Conservation (phyloP, 2,113 vertebrate species). For the Saimiri boliviensis region DNA sequence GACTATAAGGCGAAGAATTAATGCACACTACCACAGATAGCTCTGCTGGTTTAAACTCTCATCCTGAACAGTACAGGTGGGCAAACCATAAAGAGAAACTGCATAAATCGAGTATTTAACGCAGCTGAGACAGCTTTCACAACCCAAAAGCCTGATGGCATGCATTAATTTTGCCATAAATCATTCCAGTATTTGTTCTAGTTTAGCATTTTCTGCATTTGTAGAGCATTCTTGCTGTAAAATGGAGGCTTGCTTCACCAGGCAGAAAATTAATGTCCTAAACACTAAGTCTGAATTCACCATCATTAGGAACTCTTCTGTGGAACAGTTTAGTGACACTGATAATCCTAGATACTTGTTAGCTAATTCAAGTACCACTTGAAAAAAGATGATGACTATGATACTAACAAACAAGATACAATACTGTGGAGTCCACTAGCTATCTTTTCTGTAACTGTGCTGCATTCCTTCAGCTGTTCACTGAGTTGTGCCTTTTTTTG, state of each 20-base stretch:
- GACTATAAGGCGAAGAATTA: neutral
- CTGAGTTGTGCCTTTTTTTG: neutral
- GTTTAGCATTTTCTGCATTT: slow-evolving; percentile 67
- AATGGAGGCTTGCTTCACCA: slow-evolving; percentile 60
- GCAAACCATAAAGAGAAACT: slow-evolving; percentile 46
- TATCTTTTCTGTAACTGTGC: neutral
- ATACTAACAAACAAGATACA: neutral
- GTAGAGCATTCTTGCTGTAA: slow-evolving; percentile 50
- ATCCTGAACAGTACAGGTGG: neutral
- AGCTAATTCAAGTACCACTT: neutral
- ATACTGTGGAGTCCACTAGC: neutral
- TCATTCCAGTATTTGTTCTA: slow-evolving; percentile 68
- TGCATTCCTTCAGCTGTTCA: neutral
- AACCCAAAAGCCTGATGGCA: neutral
- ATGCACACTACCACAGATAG: neutral
- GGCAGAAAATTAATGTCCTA: slow-evolving; percentile 61
- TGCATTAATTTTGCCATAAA: slow-evolving; percentile 63
- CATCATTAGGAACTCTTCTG: slow-evolving; percentile 20
- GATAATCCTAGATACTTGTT: neutral
- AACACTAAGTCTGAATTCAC: slow-evolving; percentile 37
- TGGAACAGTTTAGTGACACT: neutral
- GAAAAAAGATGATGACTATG: no score
- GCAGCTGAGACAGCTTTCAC: slow-evolving; percentile 43
- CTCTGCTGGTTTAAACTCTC: neutral
- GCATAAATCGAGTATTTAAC: slow-evolving; percentile 58